A percentile compares a stretch with the other conserved stretches of the same genome.
Evolutionary conservation across 2,888 invertebrate genomes (phyloP).

Genomic region (Coelogynopora nodosa): DNA sequence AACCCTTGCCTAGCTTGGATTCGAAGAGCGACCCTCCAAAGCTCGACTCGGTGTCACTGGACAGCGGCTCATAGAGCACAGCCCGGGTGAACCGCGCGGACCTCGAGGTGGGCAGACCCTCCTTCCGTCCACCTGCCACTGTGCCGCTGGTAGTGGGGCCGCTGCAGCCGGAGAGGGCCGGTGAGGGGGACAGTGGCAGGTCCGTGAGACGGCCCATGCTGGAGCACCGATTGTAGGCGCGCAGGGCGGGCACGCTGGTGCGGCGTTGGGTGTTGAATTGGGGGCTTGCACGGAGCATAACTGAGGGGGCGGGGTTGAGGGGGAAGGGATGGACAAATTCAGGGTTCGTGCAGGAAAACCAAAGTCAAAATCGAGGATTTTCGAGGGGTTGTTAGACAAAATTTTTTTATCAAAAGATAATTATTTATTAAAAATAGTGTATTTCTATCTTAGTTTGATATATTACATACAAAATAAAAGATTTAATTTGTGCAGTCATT

Average conservation of each 20-base stretch:
- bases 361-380: no score
- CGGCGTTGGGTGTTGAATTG: constrained; percentile 39
- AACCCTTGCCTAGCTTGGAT: background rate
- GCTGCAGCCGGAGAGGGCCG: background rate
- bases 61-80: background rate
- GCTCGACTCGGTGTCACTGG: constrained; percentile 17
- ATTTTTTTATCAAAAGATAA: no score
- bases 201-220: constrained; percentile 24
- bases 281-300: background rate
- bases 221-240: constrained; percentile 17
- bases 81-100: background rate
- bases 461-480: no score
- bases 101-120: background rate
- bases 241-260: constrained; percentile 25
- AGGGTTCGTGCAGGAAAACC: no score
- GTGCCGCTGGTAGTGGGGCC: background rate
- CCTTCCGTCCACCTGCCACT: background rate
- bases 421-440: no score
- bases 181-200: background rate
- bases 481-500: no score
- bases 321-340: no score
- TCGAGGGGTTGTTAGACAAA: no score
- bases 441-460: no score
- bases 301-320: no score
- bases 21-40: constrained; percentile 1